Evolutionary conservation across 1,140 invertebrate genomes (phyloP), one percentile per base, ranked within the genome.

Genomic region (Coelopa frigida): DNA sequence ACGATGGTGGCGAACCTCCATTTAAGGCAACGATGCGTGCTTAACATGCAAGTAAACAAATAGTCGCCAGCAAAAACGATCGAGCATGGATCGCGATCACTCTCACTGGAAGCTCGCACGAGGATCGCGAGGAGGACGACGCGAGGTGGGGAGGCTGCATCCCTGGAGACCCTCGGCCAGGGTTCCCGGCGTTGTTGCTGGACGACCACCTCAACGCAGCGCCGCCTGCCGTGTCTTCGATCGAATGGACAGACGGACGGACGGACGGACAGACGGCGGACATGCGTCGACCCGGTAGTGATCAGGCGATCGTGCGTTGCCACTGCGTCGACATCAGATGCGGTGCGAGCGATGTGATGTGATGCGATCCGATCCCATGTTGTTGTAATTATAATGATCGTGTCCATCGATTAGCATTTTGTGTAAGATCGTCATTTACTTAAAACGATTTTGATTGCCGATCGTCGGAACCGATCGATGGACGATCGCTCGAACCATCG

Each of bases 31-130:
- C 39, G 43, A 44, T 52, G 41, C 44, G 42, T 53, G 51, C 46
- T 45, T 50, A 46, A 46, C 44, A 50, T 63, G 61, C 61, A 59
- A 64, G 61, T 61, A 64, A 63, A 53, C 61, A 63, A 63, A 63
- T 63, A 55, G 63, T 63, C 61, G 58, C 42, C 22, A 33, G 40
- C 17, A 39, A n/a, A n/a, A n/a, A n/a, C n/a, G n/a, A n/a, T n/a
- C n/a, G n/a, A n/a, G n/a, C n/a, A n/a, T n/a, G n/a, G n/a, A n/a
- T n/a, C n/a, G n/a, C n/a, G n/a, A n/a, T n/a, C n/a, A n/a, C n/a
- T n/a, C n/a, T n/a, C n/a, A n/a, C n/a, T n/a, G n/a, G n/a, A n/a
- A n/a, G n/a, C n/a, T n/a, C n/a, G n/a, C n/a, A n/a, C n/a, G n/a
- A n/a, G n/a, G n/a, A n/a, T n/a, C n/a, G n/a, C n/a, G n/a, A n/a